Percentiles rank a stretch among this genome's conserved stretches.
Evolutionary conservation across 2,113 vertebrate species (phyloP).

Genomic region (Macrotis lagotis): DNA sequence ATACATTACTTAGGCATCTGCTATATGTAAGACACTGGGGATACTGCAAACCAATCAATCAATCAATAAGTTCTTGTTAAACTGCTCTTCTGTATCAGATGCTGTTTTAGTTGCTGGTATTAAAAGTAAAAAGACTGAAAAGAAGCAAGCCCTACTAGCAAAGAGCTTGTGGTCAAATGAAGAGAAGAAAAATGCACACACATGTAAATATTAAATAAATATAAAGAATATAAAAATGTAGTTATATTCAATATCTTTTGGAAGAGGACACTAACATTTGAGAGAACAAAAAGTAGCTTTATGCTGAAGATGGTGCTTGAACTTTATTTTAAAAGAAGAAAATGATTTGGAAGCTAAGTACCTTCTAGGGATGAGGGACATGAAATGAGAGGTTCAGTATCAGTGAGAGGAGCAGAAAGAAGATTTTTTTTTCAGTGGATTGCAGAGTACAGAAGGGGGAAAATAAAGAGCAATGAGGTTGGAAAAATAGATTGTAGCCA

Average conservation of each 20-base stretch:
- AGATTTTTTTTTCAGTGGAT: background rate
- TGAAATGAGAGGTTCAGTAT: background rate
- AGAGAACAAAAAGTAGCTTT: no score
- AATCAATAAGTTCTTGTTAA: background rate
- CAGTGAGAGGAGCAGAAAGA: background rate
- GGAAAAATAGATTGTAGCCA: background rate
- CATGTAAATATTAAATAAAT: background rate
- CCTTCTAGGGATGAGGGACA: background rate
- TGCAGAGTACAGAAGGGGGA: background rate
- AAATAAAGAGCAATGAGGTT: background rate
- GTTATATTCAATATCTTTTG: no score
- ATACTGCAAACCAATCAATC: background rate
- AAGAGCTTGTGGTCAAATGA: background rate
- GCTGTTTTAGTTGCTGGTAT: background rate
- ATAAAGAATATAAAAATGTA: no score
- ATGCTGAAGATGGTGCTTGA: background rate
- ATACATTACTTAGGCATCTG: background rate
- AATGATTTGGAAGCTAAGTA: background rate
- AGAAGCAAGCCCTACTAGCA: background rate
- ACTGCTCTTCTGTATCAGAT: background rate
- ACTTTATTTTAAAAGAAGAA: background rate
- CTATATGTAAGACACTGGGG: background rate
- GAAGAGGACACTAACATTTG: no score
- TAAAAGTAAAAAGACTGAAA: background rate
- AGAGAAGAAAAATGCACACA: background rate